Evolutionary conservation across 2,888 invertebrate species (phyloP), one percentile per base, ranked within the genome.

Genomic region (Ctenicera cuprea): DNA sequence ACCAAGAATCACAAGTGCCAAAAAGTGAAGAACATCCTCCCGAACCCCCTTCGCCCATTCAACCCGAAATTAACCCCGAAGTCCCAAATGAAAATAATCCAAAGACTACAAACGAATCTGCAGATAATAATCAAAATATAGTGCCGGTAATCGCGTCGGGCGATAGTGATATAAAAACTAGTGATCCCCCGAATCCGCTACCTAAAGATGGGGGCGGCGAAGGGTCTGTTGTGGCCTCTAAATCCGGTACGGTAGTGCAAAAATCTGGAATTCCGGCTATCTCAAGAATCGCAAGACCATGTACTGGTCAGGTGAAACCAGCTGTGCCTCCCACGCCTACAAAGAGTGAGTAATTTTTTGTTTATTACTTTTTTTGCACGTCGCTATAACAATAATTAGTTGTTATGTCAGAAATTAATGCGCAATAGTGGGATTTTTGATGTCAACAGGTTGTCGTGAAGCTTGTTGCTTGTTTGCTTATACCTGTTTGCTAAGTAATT

Each of bases 271-370:
- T 93, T 77, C 90, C 90, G 81, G 91, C 88, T 63, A 92, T 92
- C 4, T 89, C 90, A 52, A 92, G 92, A 87, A 93, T 93, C 82
- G 92, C 92, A 72, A 87, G 93, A 78, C 89, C 92, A 43, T 92
- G 90, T 69, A 88, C 90, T 74, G 88, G 90, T 75, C 92, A 92
- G 8, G 92, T 93, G 85, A 92, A 92, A 75, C 90, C 92, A n/a
- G 86, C 93, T 68, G 92, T 93, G 37, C 88, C 90, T 57, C 89
- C 91, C 72, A 90, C 86, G 43, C 85, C 86, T 43, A 78, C 83
- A 3, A 83, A 83, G 79, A 85, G 87, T 86, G 80, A 87, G 87
- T 86, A 76, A 73, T 73, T 76, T 79, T 77, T 77, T 73, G 59
- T 70, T 73, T 64, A 14, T 70, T 61, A 52, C 73, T 41, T 71